These are phyloP conservation scores for Diadromus collaris DNA, from an alignment of 2,888 invertebrate species.

Conservation along the genomic window DNA sequence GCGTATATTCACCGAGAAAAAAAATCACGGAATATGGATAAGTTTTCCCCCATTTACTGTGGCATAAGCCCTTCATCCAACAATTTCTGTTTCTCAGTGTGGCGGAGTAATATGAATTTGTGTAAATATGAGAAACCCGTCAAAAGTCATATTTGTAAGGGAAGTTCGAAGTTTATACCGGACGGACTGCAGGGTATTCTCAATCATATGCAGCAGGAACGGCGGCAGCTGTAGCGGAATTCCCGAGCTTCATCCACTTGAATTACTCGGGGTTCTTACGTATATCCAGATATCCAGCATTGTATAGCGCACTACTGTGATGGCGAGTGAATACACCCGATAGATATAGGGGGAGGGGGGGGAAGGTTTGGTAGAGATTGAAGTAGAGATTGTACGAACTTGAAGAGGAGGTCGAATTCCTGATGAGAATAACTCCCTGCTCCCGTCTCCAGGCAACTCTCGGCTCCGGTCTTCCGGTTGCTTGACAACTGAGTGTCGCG, in stretches of 20 bases:
- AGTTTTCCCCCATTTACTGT: no score
- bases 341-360: slow-evolving; percentile 22
- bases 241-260: slow-evolving; percentile 46
- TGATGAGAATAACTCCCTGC: slow-evolving; percentile 82
- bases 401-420: slow-evolving; percentile 65
- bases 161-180: slow-evolving; percentile 30
- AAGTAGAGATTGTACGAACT: slow-evolving; percentile 62
- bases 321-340: slow-evolving; percentile 20
- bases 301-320: neutral
- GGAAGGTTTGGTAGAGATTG: no score
- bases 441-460: slow-evolving; percentile 84
- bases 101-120: neutral
- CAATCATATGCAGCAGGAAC: slow-evolving; percentile 44
- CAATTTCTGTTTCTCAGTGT: no score
- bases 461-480: slow-evolving; percentile 83
- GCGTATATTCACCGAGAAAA: no score
- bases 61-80: no score
- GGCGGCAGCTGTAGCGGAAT: neutral
- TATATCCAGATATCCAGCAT: slow-evolving; percentile 1
- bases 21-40: no score
- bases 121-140: neutral
- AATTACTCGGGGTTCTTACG: slow-evolving; percentile 24
- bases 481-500: slow-evolving; percentile 83
- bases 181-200: slow-evolving; percentile 38
- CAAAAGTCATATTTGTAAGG: slow-evolving; percentile 12